Base-by-base conservation (phyloP, 2,797 vertebrate genomes). In the Falco columbarius region DNA sequence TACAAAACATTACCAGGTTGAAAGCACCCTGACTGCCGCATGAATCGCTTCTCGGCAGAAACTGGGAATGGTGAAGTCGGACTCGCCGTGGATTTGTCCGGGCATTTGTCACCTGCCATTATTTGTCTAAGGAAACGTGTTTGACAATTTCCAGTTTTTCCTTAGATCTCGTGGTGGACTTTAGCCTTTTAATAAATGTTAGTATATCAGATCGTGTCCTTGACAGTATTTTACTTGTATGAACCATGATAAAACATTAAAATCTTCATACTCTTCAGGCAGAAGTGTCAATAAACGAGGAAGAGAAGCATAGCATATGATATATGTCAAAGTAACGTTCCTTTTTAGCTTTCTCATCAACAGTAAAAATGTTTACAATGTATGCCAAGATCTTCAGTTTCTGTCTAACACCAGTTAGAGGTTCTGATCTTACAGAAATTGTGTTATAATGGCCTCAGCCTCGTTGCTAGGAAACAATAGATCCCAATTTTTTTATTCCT, bases 181-280 rank as follows among this genome's bases (percentile, higher is more conserved):
- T 98, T 98, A 98, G 96, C 97, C 97, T 98, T 97, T 98, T 98
- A 98, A 97, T 98, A 98, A 98, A 98, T 98, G 97, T 98, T 98
- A 98, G 97, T 98, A 98, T 98, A 97, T 98, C 98, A 97, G 96
- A 98, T 96, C 92, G 98, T 98, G 97, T 98, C 98, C 97, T 98
- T 98, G 97, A 97, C 98, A 96, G 96, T 98, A 98, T 97, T 98
- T 98, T 97, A 98, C 96, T 97, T 97, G 97, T 98, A 97, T 97
- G 97, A 98, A 98, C 97, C 97, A 98, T 97, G 97, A 95, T 97
- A 93, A 95, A 95, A 95, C 96, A 97, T 97, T 97, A 97, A 97
- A 97, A 95, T 94, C 96, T 96, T 97, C 96, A 96, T 98, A 93
- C 90, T 97, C 96, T 98, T 97, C 95, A 95, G 95, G 94, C 97